Conservation (phyloP, 1,140 invertebrate genomes). For the Chionoecetes opilio region DNA sequence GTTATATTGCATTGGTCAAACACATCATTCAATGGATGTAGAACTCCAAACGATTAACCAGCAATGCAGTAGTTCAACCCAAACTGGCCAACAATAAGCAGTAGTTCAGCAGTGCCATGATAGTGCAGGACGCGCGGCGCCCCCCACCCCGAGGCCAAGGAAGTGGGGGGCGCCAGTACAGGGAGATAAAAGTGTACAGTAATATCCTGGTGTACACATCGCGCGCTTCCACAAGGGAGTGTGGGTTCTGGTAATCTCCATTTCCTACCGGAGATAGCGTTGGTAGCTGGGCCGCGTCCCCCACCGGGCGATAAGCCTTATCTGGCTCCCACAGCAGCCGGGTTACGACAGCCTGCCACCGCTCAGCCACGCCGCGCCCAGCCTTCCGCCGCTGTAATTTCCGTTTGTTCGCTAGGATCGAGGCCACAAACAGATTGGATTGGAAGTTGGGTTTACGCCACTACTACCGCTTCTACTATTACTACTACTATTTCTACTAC, state of each 20-base stretch:
- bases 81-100: no score
- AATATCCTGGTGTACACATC: background rate
- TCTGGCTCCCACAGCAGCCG: background rate
- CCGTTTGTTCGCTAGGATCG: background rate
- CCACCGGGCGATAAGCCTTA: conserved; percentile 39
- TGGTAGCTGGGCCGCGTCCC: background rate
- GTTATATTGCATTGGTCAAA: background rate
- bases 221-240: background rate
- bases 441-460: background rate
- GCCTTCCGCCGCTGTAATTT: background rate
- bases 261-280: conserved; percentile 48
- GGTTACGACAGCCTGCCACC: background rate
- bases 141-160: background rate
- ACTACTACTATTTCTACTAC: background rate
- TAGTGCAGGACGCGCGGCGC: background rate
- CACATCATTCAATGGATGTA: no score
- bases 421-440: conserved; percentile 14
- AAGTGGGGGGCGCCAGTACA: background rate
- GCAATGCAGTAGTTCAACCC: no score
- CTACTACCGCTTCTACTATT: background rate
- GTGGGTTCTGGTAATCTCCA: conserved; percentile 30
- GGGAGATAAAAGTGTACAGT: background rate
- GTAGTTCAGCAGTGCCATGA: no score
- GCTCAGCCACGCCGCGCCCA: background rate
- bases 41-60: no score